phyloP scores from a whole-genome alignment of 2,113 vertebrate species.

The Cyprinus carpio region DNA sequence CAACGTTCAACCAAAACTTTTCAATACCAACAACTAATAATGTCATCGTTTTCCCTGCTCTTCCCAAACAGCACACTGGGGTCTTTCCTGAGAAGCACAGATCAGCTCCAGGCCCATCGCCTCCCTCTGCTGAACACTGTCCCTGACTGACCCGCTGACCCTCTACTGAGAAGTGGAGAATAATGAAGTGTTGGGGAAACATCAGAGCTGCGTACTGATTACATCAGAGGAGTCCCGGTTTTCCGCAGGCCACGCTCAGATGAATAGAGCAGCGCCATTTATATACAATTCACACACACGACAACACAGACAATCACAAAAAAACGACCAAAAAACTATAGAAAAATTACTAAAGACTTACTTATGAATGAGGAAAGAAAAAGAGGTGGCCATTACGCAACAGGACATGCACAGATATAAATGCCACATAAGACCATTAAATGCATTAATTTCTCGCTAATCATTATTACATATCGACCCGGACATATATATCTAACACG shows the following conservation, averaged over 20 bases:
- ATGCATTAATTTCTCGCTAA: background rate
- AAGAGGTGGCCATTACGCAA: background rate
- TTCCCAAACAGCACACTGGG: background rate
- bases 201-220: constrained; percentile 30
- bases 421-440: background rate
- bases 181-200: constrained; percentile 40
- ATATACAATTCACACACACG: too few relatives aligned
- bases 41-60: background rate
- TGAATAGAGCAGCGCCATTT: constrained; percentile 48
- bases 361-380: background rate
- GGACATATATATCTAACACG: too few relatives aligned
- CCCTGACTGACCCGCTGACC: constrained; percentile 26
- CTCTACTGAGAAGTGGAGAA: background rate
- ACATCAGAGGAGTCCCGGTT: constrained; percentile 38
- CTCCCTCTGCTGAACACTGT: constrained; percentile 1
- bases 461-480: too few relatives aligned
- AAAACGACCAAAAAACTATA: too few relatives aligned
- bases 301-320: too few relatives aligned
- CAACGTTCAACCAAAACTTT: background rate
- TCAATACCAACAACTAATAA: background rate
- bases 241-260: constrained; percentile 9
- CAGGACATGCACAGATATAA: background rate
- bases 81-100: background rate
- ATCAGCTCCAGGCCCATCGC: background rate
- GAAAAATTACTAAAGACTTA: too few relatives aligned